Conservation (phyloP, 2,797 vertebrate genomes). For the Urocyon cinereoargenteus region DNA sequence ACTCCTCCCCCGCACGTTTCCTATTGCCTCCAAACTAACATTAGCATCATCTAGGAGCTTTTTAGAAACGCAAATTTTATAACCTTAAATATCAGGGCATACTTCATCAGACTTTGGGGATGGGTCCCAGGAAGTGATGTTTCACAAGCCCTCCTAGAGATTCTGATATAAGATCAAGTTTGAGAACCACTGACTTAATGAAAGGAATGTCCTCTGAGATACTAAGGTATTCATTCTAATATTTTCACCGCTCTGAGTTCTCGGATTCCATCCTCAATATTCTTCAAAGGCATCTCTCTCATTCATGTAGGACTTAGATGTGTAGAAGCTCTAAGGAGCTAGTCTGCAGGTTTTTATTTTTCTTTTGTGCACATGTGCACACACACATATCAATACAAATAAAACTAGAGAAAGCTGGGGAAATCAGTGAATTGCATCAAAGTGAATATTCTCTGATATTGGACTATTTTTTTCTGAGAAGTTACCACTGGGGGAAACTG, state of each 20-base stretch:
- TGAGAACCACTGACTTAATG: background rate
- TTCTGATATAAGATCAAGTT: background rate
- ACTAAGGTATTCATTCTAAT: background rate
- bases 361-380: background rate
- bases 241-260: background rate
- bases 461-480: background rate
- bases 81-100: background rate
- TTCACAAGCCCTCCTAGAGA: background rate
- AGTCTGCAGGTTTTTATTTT: background rate
- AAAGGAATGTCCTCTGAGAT: background rate
- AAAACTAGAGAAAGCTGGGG: background rate
- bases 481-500: background rate
- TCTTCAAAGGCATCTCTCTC: background rate
- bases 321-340: background rate
- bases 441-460: background rate
- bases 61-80: background rate
- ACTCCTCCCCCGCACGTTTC: background rate
- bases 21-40: background rate
- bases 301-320: background rate
- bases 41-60: background rate
- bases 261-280: background rate
- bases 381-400: background rate
- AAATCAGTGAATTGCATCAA: background rate
- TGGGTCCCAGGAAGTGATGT: background rate
- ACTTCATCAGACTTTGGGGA: background rate